Evolutionary conservation across 1,140 invertebrate genomes (phyloP).

Genomic region (Orchesella cincta): DNA sequence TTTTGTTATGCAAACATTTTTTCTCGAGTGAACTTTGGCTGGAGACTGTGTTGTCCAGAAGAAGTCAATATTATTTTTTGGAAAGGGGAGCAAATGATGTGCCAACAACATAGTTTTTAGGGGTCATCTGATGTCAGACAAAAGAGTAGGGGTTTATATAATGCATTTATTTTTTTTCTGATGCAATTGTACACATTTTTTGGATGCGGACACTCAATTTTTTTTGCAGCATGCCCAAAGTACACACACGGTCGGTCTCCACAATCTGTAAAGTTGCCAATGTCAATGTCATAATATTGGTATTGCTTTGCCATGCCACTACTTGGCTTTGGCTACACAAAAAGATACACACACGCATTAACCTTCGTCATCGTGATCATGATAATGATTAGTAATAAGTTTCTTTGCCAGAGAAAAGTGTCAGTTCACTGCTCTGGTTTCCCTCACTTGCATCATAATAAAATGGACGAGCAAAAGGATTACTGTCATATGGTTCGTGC

Average conservation of each 20-base stretch:
- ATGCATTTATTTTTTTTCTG: constrained; percentile 6
- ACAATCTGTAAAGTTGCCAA: constrained; percentile 20
- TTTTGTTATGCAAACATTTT: no score
- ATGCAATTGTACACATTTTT: constrained; percentile 12
- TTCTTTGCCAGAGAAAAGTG: no score
- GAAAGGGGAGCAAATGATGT: constrained; percentile 7
- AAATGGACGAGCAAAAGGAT: background rate
- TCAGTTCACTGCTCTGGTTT: background rate
- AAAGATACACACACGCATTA: no score
- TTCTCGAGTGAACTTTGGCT: no score
- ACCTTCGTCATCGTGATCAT: background rate
- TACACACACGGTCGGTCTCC: background rate
- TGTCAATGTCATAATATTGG: constrained; percentile 26
- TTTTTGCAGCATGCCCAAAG: background rate
- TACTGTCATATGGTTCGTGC: background rate
- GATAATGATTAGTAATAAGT: background rate
- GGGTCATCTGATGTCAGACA: background rate
- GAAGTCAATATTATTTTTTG: background rate
- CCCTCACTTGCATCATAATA: constrained; percentile 9
- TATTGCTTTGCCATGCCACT: no score
- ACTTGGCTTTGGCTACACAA: no score
- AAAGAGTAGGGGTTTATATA: background rate
- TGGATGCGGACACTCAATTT: constrained; percentile 9
- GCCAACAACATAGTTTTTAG: constrained; percentile 12
- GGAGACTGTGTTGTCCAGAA: background rate